Percentiles rank a stretch among this genome's conserved stretches.
phyloP scores from a whole-genome alignment of 2,888 invertebrate genomes.

The Epirrhoe tristata region DNA sequence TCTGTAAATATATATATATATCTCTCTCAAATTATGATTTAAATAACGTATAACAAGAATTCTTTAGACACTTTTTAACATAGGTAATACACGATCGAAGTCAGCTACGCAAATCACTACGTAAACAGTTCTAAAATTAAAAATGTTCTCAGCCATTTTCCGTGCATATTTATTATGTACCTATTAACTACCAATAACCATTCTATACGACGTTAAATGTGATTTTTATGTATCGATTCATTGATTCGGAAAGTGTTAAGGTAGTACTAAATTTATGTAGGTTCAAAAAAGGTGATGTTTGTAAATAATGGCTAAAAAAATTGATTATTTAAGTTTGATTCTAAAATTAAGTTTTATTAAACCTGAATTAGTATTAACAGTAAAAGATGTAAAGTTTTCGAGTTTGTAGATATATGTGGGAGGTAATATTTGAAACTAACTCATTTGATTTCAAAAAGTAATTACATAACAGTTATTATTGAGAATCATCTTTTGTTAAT shows the following conservation, averaged over 20 bases:
- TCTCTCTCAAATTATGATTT: too few relatives aligned
- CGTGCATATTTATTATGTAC: slow-evolving; percentile 37
- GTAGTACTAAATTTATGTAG: slow-evolving; percentile 31
- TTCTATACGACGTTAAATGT: slow-evolving; percentile 36
- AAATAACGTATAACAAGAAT: too few relatives aligned
- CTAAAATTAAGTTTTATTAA: too few relatives aligned
- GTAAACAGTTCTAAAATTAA: slow-evolving; percentile 28
- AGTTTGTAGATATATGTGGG: too few relatives aligned
- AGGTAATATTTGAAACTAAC: too few relatives aligned
- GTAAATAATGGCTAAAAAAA: background rate
- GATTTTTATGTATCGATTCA: slow-evolving; percentile 40
- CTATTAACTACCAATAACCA: slow-evolving; percentile 42
- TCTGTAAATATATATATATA: too few relatives aligned
- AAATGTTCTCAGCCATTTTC: slow-evolving; percentile 29
- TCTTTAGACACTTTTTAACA: too few relatives aligned
- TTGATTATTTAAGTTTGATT: background rate
- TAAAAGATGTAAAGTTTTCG: too few relatives aligned
- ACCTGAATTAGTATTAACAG: too few relatives aligned
- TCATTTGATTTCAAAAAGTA: too few relatives aligned
- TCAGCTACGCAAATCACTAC: background rate
- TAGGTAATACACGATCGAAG: background rate
- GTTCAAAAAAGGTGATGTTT: background rate
- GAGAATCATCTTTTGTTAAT: too few relatives aligned
- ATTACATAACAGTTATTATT: too few relatives aligned
- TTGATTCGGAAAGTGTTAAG: slow-evolving; percentile 38